Conservation (phyloP, 1,140 invertebrate species). For the Pseudomyrmex pallidus region DNA sequence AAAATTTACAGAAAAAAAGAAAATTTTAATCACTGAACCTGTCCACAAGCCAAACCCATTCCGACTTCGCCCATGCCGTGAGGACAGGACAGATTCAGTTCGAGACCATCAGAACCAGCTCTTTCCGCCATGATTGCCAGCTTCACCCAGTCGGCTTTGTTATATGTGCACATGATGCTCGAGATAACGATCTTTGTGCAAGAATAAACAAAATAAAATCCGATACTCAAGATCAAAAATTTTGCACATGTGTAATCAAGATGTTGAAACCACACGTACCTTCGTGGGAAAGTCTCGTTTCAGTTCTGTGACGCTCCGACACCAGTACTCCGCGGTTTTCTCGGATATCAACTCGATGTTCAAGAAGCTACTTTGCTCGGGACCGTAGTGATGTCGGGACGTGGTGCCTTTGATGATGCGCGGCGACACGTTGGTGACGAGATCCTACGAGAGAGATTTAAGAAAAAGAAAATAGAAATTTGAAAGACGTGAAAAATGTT, state of each 20-base stretch:
- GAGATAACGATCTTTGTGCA: conserved; percentile 94
- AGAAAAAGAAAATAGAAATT: background rate
- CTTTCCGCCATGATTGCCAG: conserved; percentile 92
- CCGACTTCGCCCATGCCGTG: conserved; percentile 99
- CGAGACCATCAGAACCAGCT: conserved; percentile 96
- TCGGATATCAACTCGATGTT: conserved; percentile 99
- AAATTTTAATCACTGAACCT: conserved; percentile 86
- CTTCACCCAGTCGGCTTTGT: conserved; percentile 94
- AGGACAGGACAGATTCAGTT: conserved; percentile 98
- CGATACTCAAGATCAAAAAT: background rate
- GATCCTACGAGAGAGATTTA: conserved; percentile 87
- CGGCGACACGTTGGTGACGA: conserved; percentile 98
- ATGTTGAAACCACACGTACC: conserved; percentile 80
- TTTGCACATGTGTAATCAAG: background rate
- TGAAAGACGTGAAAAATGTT: background rate
- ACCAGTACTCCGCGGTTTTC: conserved; percentile 97
- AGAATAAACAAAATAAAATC: background rate
- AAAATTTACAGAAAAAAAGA: background rate
- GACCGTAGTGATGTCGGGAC: conserved; percentile 95
- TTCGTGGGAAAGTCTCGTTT: conserved; percentile 96
- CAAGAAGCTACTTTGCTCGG: conserved; percentile 97
- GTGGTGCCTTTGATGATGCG: conserved; percentile 97
- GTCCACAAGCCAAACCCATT: conserved; percentile 99
- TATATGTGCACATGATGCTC: conserved; percentile 98
- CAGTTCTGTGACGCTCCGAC: conserved; percentile 93